Conservation (phyloP, 2,113 vertebrate genomes). For the Alaudala cheleensis region DNA sequence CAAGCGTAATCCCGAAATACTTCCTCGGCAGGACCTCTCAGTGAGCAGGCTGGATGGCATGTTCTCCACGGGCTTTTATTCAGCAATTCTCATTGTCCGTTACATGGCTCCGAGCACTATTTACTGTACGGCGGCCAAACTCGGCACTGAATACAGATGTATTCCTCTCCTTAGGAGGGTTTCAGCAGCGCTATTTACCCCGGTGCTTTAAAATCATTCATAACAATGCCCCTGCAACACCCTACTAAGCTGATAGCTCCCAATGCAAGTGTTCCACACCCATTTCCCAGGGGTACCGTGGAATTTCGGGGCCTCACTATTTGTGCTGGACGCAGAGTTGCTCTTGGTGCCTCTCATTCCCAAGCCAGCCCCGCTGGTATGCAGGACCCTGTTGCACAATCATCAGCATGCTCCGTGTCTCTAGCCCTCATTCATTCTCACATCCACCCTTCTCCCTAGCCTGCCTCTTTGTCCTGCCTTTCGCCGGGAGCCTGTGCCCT, state of each 20-base stretch:
- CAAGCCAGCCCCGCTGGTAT: background rate
- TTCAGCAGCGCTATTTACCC: background rate
- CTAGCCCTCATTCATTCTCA: background rate
- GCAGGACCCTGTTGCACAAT: background rate
- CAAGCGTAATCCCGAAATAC: background rate
- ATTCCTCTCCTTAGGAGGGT: background rate
- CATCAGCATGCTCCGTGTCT: background rate
- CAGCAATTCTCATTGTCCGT: background rate
- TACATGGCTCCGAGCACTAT: background rate
- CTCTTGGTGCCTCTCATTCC: background rate
- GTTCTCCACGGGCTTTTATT: background rate
- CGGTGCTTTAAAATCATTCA: background rate
- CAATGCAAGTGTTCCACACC: background rate
- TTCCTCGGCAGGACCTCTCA: background rate
- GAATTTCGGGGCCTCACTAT: background rate
- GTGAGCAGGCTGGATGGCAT: background rate
- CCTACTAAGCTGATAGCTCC: background rate
- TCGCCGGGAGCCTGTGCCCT: accelerated
- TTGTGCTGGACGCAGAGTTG: background rate
- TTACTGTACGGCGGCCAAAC: background rate
- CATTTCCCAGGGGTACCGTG: background rate
- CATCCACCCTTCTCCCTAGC: background rate
- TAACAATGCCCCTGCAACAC: background rate
- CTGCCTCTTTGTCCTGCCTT: background rate
- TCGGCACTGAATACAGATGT: background rate